Base-by-base conservation (phyloP, 2,888 invertebrate species). In the Caenorhabditis auriculariae region DNA sequence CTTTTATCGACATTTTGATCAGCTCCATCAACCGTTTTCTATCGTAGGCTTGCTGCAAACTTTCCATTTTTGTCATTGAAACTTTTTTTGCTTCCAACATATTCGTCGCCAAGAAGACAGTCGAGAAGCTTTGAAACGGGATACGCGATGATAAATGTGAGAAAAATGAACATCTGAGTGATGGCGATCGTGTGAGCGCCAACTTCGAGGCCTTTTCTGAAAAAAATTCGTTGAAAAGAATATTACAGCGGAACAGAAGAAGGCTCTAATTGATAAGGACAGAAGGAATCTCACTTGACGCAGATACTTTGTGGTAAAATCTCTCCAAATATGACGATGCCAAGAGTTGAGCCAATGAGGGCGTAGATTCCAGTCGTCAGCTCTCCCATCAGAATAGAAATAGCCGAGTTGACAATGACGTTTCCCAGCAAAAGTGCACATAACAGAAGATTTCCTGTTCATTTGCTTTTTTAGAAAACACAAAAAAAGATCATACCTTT, bases 381-480 rank as follows among this genome's bases (percentile, higher is more conserved):
- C 78, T 92, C 91, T 83, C 98, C 98, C 84, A 98, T 84, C 35
- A 98, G 84, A 82, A 98, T 94, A 3, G 98, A 95, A 81, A 98
- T 90, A 4, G 77, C 90, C 15, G 93, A 76, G 62, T 80, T 80
- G 23, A 80, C 80, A 32, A 71, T 66, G 39, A 71, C 71, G 42
- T 71, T 78, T 91, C 84, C 98, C 60, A 96, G 88, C 71, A 88
- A 82, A 35, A 88, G 82, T 6, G 87, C 85, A 75, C 87, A 87
- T 49, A 96, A 86, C 46, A 98, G 85, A 83, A 91, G 95, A 85
- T 96, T 96, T 43, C 96, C 47, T 48, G n/a, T 23, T n/a, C n/a
- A n/a, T n/a, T n/a, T n/a, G n/a, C n/a, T n/a, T n/a, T n/a, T n/a
- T n/a, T n/a, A 17, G 1, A n/a, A 15, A 9, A 9, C 12, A 41